Evolutionary conservation across 2,797 vertebrate genomes (phyloP), one percentile per base, ranked within the genome.

Genomic region (Bradypus variegatus): DNA sequence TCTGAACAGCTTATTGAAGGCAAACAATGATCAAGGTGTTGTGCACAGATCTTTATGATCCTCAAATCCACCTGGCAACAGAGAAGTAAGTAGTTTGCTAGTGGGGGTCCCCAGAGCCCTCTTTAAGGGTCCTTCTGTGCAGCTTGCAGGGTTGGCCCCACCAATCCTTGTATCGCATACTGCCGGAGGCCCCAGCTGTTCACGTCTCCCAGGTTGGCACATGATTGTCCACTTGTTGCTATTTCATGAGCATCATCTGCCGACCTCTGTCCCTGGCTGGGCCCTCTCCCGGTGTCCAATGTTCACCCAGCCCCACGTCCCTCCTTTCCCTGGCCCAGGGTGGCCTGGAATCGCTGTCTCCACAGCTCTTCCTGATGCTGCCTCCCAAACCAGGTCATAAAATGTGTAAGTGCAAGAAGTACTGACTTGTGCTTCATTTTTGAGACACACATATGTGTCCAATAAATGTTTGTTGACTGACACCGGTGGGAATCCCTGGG

Each of bases 201-300:
- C 41, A 15, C 77, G 38, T 3, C 0, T 12, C 3, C 1, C 50
- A 13, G 41, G 19, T 8, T 6, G 14, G 76, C 5, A 8, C 15
- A 11, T 50, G 6, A 21, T 58, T 55, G 7, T 6, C 36, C 21
- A 14, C 25, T 29, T 53, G 21, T 8, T 14, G n/a, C 1, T 45
- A 76, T n/a, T 60, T 45, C 19, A 1, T 7, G 45, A 33, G n/a
- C 69, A 5, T 5, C 1, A 7, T 62, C 31, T 21, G 19, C 70
- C 3, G 5, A 41, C 14, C 18, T n/a, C 67, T 69, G 67, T 25
- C 60, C 65, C 41, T 13, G 60, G 18, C 31, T 73, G 16, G 36
- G 58, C 50, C 14, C 16, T 13, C 31, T 55, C 33, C 27, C 8
- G 29, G 53, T 4, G 75, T 62, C 45, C 33, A 13, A 2, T 1